Base-by-base conservation (phyloP, 2,888 invertebrate genomes). In the Andricus quercusramuli region DNA sequence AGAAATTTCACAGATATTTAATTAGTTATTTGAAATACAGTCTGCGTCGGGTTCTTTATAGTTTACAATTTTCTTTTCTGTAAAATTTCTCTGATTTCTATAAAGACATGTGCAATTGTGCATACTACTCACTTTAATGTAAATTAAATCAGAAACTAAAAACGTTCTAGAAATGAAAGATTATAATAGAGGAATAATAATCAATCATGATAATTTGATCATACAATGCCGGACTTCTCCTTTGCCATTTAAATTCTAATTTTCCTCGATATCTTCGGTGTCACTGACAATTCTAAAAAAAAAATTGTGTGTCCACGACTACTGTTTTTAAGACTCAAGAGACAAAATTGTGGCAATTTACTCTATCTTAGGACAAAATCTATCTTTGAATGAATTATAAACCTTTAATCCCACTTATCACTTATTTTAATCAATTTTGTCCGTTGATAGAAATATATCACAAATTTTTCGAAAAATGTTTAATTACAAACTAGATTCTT, bases 291-390 rank as follows among this genome's bases (percentile, higher is more conserved):
- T 25, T 29, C 22, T 5, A 29, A 1, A 29, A 15, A 62, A 6
- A 25, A 13, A 3, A 4, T 29, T 56, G 6, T 56, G 74, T 51
- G 74, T 56, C 74, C 74, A 74, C 74, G 74, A 74, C 74, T 74
- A 74, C 74, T 74, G 74, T 74, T 74, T 51, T 32, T 6, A 20
- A 20, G 56, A 56, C n/a, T 68, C 25, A 68, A 56, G n/a, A 56
- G 32, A 51, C 9, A 47, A 15, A 51, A 51, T 51, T 29, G 29
- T 29, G 29, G 29, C 51, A 25, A 70, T 29, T 47, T 51, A 51
- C 29, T 70, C 29, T 70, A 70, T 29, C 51, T 51, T 29, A 29
- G 70, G 9, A 70, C 70, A 51, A 70, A 70, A 70, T 51, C 9
- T 51, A 51, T 51, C 20, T 51, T 70, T 20, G 1, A 20, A 47